phyloP scores from a whole-genome alignment of 2,797 vertebrate genomes.

The Oryzias sinensis region DNA sequence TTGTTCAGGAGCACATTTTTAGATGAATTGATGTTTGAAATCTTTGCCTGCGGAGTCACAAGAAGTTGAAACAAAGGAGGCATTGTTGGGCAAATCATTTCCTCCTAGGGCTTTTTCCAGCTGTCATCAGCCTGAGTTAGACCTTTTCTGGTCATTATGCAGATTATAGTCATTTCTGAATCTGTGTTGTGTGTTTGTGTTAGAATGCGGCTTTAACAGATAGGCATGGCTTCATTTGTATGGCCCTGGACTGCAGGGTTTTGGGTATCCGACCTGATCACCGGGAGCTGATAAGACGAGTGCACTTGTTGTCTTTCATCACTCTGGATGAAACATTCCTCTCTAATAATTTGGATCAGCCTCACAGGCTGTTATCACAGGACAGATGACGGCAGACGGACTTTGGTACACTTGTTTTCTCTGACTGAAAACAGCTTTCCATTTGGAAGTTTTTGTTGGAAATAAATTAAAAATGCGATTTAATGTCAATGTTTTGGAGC shows the following conservation, averaged over 20 bases:
- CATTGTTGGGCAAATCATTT: constrained; percentile 13
- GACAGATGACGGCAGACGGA: constrained; percentile 42
- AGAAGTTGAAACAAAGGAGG: constrained; percentile 31
- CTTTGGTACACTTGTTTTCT: constrained; percentile 52
- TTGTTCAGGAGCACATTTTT: too few species aligned
- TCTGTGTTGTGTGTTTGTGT: constrained; percentile 16
- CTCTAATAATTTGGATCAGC: constrained; percentile 82
- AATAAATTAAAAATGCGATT: too few species aligned
- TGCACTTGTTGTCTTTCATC: constrained; percentile 85
- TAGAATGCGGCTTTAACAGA: constrained; percentile 16
- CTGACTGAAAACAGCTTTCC: not conserved
- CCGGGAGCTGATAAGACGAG: constrained; percentile 83
- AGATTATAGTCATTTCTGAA: constrained; percentile 73
- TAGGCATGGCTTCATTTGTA: constrained; percentile 25
- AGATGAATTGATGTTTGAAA: too few species aligned
- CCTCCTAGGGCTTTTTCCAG: constrained; percentile 50
- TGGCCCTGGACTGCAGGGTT: constrained; percentile 46
- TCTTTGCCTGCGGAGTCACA: not conserved
- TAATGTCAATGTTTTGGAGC: too few species aligned
- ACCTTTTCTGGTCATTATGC: constrained; percentile 79
- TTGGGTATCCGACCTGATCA: constrained; percentile 75
- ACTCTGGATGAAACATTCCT: constrained; percentile 90
- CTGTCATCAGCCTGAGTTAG: constrained; percentile 74
- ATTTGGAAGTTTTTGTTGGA: too few species aligned
- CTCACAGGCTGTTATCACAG: constrained; percentile 64